These are phyloP conservation scores for Dinomys branickii DNA, from an alignment of 2,113 vertebrate genomes.

Conservation along the genomic window DNA sequence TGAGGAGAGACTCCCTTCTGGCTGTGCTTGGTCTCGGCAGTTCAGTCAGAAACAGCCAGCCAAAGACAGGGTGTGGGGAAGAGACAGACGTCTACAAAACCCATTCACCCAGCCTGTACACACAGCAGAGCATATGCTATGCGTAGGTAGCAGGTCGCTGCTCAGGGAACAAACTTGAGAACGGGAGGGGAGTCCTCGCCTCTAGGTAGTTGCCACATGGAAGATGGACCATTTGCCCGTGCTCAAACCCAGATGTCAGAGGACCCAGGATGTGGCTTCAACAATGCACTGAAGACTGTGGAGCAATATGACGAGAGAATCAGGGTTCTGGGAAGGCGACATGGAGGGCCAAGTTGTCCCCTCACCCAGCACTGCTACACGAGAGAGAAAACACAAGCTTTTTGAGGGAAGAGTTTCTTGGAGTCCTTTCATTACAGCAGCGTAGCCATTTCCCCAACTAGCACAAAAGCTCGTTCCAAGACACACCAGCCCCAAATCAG, in stretches of 20 bases:
- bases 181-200: background rate
- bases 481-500: background rate
- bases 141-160: background rate
- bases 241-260: background rate
- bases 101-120: too few species aligned
- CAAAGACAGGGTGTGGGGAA: background rate
- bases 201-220: background rate
- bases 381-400: background rate
- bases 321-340: background rate
- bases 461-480: background rate
- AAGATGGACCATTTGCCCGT: background rate
- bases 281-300: background rate
- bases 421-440: background rate
- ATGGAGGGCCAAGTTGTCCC: background rate
- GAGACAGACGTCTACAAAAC: rapidly evolving
- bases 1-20: background rate
- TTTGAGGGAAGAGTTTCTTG: background rate
- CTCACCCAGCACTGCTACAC: background rate
- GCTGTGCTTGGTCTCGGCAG: background rate
- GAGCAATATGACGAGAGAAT: background rate
- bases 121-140: background rate
- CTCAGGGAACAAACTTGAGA: background rate
- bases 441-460: background rate
- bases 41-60: background rate
- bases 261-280: background rate